These are phyloP conservation scores for Leptinotarsa juncta DNA, from an alignment of 2,888 invertebrate species.

Conservation along the genomic window DNA sequence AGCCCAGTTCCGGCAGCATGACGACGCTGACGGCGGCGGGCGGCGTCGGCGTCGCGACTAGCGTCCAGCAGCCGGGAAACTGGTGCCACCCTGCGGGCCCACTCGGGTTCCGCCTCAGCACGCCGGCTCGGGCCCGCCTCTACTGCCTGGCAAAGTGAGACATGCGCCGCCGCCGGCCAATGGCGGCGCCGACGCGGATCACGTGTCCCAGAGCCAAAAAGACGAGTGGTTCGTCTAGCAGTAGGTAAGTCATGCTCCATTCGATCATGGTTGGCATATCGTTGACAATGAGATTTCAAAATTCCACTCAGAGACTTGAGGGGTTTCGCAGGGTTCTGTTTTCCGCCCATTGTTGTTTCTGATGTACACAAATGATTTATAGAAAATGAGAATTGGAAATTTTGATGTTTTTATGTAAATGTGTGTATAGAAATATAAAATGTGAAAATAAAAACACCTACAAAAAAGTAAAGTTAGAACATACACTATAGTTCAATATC, in stretches of 20 bases:
- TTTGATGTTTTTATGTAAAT: too few species aligned
- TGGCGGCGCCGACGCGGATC: constrained; percentile 61
- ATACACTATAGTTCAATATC: too few species aligned
- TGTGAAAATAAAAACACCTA: too few species aligned
- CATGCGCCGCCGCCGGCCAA: constrained; percentile 59
- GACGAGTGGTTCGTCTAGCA: constrained; percentile 92
- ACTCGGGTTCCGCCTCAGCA: constrained; percentile 67
- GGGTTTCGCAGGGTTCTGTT: too few species aligned
- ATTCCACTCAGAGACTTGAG: too few species aligned
- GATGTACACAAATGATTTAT: too few species aligned
- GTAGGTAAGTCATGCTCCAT: constrained; percentile 68
- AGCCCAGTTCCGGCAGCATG: constrained; percentile 71
- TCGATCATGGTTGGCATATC: not conserved
- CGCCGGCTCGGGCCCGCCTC: constrained; percentile 78
- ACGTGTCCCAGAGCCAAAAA: constrained; percentile 78
- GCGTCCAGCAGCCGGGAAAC: constrained; percentile 88
- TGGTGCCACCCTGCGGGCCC: constrained; percentile 95
- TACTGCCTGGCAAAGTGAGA: constrained; percentile 80
- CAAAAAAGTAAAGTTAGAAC: too few species aligned
- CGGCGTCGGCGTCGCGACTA: constrained; percentile 61
- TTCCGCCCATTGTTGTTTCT: too few species aligned
- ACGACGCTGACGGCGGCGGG: constrained; percentile 67
- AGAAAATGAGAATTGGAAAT: too few species aligned
- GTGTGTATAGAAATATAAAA: too few species aligned
- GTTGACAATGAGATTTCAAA: too few species aligned